These are phyloP conservation scores for Onychostoma macrolepis DNA, from an alignment of 2,113 vertebrate genomes.

Conservation along the genomic window DNA sequence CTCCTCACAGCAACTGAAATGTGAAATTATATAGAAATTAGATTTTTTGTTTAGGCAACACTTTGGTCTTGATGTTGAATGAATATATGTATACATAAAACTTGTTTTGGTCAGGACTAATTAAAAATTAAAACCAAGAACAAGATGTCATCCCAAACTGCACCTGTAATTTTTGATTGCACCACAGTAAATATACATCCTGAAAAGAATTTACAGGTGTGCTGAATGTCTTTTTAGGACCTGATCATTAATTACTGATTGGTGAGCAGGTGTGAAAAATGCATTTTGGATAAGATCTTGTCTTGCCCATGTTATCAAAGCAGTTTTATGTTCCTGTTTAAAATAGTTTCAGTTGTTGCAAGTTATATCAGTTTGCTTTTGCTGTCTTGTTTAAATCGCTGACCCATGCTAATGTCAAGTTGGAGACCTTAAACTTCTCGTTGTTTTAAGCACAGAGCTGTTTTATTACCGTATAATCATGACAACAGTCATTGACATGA, in stretches of 20 bases:
- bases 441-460: neutral
- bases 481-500: constrained; percentile 57
- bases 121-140: neutral
- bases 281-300: constrained; percentile 14
- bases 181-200: too few relatives aligned
- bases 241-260: constrained; percentile 15
- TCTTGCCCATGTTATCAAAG: constrained; percentile 29
- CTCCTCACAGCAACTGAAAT: neutral
- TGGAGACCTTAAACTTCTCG: too few relatives aligned
- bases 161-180: too few relatives aligned
- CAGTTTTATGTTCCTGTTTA: neutral
- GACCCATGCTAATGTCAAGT: neutral
- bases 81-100: neutral
- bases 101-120: neutral
- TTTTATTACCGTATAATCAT: constrained; percentile 41
- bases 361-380: too few relatives aligned
- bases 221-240: neutral
- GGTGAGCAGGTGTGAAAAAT: neutral
- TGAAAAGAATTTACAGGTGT: neutral
- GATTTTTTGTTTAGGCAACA: neutral
- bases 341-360: neutral
- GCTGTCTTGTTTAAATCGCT: neutral
- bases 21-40: too few relatives aligned
- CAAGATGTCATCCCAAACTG: neutral
- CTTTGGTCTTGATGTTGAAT: too few relatives aligned